Base-by-base conservation (phyloP, 2,113 vertebrate species). In the Takifugu bimaculatus region DNA sequence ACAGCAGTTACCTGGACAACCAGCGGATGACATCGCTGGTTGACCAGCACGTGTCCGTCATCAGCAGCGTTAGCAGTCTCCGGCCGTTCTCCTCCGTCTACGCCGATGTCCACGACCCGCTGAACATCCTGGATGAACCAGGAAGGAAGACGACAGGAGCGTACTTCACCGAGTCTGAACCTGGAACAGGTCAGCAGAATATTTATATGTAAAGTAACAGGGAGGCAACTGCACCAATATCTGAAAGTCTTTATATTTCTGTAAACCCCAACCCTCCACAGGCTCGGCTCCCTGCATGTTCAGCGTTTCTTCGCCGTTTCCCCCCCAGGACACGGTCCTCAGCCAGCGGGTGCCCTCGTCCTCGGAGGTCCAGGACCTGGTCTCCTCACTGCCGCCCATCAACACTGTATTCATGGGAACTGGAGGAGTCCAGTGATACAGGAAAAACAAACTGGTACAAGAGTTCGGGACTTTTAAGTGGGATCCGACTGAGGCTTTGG, bases 401-500 rank as follows among this genome's bases (percentile, higher is more conserved):
- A 97, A 98, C 70, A 98, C 96, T 0, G 97, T 99, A 69, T 99
- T 99, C 79, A 95, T 98, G 97, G 96, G 94, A 2, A 50, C 93
- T 27, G 86, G 93, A 54, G 93, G 92, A 51, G 92, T 93, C 35
- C 92, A 93, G n/a, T 94, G 79, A 93, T 48, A 4, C 39, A n/a
- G 3, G n/a, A 55, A 39, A 13, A 3, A 26, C 53, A 55, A 39
- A 42, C 2, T 25, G 1, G 5, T 14, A 15, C 7, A 4, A 39
- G 32, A 9, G 13, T 57, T 45, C 29, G 2, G 15, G 15, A 20
- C 20, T 50, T 25, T n/a, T 20, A 20, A 20, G 20, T 20, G 20
- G 20, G 20, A 20, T 20, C 20, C 20, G 20, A 20, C 20, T 20
- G 20, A 20, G 20, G 20, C 20, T 20, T 20, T 20, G 20, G 15